phyloP scores from a whole-genome alignment of 2,888 invertebrate species.

The Scaeva pyrastri region DNA sequence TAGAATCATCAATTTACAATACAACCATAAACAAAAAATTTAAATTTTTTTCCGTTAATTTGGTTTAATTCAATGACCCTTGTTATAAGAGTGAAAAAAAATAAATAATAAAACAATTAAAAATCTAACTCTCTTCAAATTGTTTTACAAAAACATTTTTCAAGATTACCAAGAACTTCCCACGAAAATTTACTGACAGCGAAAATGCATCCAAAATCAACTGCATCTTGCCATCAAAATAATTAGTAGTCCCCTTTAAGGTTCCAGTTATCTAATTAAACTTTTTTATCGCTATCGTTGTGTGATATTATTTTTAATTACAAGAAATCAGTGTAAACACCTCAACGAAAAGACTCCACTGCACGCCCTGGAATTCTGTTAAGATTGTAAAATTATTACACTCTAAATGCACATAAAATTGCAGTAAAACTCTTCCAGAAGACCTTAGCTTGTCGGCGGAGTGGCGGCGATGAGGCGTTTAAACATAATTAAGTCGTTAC shows the following conservation, averaged over 20 bases:
- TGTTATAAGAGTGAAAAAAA: no score
- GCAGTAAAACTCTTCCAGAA: slow-evolving; percentile 5
- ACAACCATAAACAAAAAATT: no score
- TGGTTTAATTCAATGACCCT: no score
- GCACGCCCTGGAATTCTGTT: not conserved
- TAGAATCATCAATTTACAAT: no score
- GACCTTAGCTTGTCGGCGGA: no score
- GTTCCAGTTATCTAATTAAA: not conserved
- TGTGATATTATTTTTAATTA: not conserved
- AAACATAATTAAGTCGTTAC: slow-evolving; percentile 63
- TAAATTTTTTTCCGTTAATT: no score
- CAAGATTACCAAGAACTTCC: not conserved
- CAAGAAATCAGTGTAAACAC: not conserved
- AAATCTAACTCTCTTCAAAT: no score
- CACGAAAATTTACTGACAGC: not conserved
- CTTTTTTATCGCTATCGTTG: not conserved
- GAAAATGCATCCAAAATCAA: not conserved
- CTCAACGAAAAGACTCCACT: not conserved
- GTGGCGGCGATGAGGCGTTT: no score
- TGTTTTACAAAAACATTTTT: no score
- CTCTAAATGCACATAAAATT: slow-evolving; percentile 28
- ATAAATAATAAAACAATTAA: no score
- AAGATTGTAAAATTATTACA: not conserved
- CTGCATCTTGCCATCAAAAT: not conserved
- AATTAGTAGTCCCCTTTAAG: not conserved